phyloP scores from a whole-genome alignment of 2,113 vertebrate species.

The Glaucidium brasilianum region DNA sequence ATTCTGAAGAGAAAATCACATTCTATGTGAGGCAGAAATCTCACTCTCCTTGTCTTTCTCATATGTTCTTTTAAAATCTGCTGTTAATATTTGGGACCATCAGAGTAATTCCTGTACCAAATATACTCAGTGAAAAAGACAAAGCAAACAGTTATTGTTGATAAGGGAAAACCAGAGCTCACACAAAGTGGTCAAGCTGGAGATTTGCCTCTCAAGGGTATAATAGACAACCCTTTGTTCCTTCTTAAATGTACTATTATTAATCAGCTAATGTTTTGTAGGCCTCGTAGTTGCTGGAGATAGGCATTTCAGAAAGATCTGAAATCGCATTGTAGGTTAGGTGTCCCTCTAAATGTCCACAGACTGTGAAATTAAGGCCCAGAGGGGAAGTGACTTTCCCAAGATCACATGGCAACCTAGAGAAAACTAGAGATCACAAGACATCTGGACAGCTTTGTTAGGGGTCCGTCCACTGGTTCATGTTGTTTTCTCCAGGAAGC shows the following conservation, averaged over 20 bases:
- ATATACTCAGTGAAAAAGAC: background rate
- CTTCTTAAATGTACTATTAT: background rate
- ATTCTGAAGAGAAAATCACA: background rate
- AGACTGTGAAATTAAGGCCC: background rate
- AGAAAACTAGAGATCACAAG: constrained; percentile 6
- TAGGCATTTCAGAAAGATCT: background rate
- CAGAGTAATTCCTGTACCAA: background rate
- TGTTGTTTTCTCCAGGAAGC: background rate
- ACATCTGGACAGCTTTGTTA: background rate
- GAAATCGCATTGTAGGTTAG: background rate
- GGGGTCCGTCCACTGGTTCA: background rate
- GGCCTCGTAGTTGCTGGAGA: background rate
- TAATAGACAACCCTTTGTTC: background rate
- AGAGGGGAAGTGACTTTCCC: background rate
- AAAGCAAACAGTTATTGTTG: background rate
- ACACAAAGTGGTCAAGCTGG: background rate
- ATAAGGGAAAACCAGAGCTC: background rate
- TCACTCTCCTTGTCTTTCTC: background rate
- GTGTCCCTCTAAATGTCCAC: background rate
- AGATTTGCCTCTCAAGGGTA: background rate
- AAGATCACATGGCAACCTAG: background rate
- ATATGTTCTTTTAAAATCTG: background rate
- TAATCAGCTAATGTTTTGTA: background rate
- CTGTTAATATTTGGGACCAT: background rate
- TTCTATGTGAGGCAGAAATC: background rate